Evolutionary conservation across 2,797 vertebrate genomes (phyloP), one percentile per base, ranked within the genome.

Genomic region (Ctenochaetus hawaiiensis): DNA sequence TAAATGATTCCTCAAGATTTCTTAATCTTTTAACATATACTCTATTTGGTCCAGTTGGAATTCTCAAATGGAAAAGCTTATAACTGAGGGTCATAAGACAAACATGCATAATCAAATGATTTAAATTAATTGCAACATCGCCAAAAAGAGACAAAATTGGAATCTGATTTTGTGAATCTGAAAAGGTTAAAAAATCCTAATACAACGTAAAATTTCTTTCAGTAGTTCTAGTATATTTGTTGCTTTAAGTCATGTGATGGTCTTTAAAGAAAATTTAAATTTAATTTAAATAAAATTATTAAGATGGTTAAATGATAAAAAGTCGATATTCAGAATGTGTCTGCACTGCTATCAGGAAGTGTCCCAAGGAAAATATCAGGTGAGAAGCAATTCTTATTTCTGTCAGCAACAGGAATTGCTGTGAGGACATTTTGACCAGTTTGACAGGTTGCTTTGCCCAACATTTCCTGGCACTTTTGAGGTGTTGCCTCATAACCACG

Each of bases 401-500:
- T 78, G 65, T 59, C 74, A 69, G 61, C 74, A 74, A 69, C 77
- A n/a, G 61, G 59, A 73, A 69, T 77, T 77, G 69, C 62, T 57
- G 45, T 75, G 73, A 78, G 82, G 80, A 78, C 80, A 86, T 74
- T 45, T 43, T 63, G 64, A 79, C 79, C 65, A 39, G 12, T 62
- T 77, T 82, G 73, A 81, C 72, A 80, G 61, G 64, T 53, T 80
- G 62, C 72, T 70, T 44, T 78, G 72, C 72, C 67, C 83, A 78
- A 79, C 39, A 61, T 43, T 78, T 81, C 67, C 53, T 71, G 67
- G 41, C 75, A 80, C 73, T 80, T 71, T 64, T 34, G 53, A 59
- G 63, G 52, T 37, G 56, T 71, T 76, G 57, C 76, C 72, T 73
- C 74, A 72, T 37, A 37, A 51, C 39, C 26, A 26, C 26, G 4